Evolutionary conservation across 1,140 invertebrate species (phyloP).

Genomic region (Homarus americanus): DNA sequence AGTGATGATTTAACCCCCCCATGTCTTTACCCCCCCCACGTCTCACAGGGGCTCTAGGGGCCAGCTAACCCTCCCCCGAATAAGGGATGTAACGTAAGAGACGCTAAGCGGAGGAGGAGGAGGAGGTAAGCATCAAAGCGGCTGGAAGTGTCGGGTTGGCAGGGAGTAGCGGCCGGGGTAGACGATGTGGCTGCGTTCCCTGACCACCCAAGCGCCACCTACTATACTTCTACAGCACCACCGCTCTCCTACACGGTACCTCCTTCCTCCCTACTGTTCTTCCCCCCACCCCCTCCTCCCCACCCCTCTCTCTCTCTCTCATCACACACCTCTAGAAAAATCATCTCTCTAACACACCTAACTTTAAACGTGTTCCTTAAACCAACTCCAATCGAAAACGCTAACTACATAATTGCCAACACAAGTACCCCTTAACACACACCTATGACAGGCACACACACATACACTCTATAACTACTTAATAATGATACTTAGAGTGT

Average conservation of each 20-base stretch:
- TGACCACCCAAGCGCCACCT: conserved; percentile 25
- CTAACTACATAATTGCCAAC: too few species aligned
- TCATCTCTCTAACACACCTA: not conserved
- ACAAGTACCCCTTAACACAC: too few species aligned
- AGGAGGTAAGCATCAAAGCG: not conserved
- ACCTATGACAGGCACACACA: too few species aligned
- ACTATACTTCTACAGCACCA: not conserved
- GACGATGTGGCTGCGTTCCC: not conserved
- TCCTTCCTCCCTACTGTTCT: too few species aligned
- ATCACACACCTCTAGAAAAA: not conserved
- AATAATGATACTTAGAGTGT: too few species aligned
- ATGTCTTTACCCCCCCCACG: not conserved
- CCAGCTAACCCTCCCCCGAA: not conserved
- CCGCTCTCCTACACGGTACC: too few species aligned
- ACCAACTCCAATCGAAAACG: too few species aligned
- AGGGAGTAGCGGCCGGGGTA: not conserved
- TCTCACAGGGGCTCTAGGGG: too few species aligned
- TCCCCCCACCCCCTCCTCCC: too few species aligned
- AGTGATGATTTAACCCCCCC: not conserved
- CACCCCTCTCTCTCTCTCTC: not conserved
- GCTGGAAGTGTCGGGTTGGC: conserved; percentile 1
- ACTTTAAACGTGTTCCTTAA: too few species aligned
- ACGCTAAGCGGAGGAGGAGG: not conserved
- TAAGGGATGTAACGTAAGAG: not conserved
- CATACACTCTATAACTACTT: too few species aligned